Evolutionary conservation across 2,797 vertebrate species (phyloP), one percentile per base, ranked within the genome.

Genomic region (Enteromius fasciolatus): DNA sequence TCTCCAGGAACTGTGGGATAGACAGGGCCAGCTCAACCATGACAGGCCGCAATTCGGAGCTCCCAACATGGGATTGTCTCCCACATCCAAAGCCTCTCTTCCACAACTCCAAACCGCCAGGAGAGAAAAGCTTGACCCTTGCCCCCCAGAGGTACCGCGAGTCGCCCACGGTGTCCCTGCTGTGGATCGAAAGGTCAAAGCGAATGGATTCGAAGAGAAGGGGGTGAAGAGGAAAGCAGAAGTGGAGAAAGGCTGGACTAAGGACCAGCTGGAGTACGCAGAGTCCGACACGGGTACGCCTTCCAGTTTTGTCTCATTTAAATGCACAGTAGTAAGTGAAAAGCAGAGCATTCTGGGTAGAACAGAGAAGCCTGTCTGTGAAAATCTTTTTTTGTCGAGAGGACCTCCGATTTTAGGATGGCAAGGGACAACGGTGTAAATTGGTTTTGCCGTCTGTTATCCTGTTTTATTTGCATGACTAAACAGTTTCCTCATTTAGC

Each of bases 211-310:
- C 3, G 96, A 97, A 88, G 96, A 97, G 48, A 93, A 96, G 91
- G 93, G 92, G 39, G 87, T 92, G 82, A 96, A 92, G 83, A 96
- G 97, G 93, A 95, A 94, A 92, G 91, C 94, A 82, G 97, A 98
- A 95, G 93, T 95, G 94, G 96, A 95, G 94, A 95, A 95, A 92
- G 96, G 95, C 94, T 96, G 95, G 94, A 95, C 93, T 82, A 95
- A 98, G 92, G 96, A 97, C 91, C 94, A 93, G 92, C 93, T 96
- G 92, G 94, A 92, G 90, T 92, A 92, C 88, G 90, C 91, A 86
- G 95, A 95, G 83, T 90, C 90, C 76, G 93, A 94, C 39, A 93
- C 93, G 96, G 97, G 97, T 98, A 94, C 9, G 8, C 39, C 52
- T 48, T 70, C 4, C 14, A 1, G 7, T 67, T 75, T 7, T 5